These are phyloP conservation scores for Pollenia amentaria DNA, from an alignment of 2,888 invertebrate genomes.

Conservation along the genomic window DNA sequence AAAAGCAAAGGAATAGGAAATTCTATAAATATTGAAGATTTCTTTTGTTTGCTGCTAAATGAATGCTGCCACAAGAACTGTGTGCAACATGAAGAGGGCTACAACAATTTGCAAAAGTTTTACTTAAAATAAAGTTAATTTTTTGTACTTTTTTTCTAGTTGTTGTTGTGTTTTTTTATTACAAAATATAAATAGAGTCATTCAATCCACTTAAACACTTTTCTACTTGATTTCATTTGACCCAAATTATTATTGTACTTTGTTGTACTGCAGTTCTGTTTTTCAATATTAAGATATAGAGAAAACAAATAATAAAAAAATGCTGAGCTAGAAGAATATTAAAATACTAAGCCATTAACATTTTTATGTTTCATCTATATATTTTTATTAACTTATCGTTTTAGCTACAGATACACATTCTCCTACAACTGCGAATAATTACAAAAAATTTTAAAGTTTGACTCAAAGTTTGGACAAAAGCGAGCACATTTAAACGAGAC, in stretches of 20 bases:
- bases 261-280: constrained; percentile 31
- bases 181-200: constrained; percentile 34
- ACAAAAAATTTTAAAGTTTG: no score
- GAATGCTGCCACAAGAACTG: constrained; percentile 6
- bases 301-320: constrained; percentile 18
- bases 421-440: no score
- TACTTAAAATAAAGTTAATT: constrained; percentile 59
- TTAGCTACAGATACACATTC: no score
- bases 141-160: constrained; percentile 25
- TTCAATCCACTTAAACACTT: constrained; percentile 58
- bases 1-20: constrained; percentile 27
- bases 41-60: not conserved
- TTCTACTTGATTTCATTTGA: constrained; percentile 70
- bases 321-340: not conserved
- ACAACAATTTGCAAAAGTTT: constrained; percentile 24
- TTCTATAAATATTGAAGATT: constrained; percentile 41
- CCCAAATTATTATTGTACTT: constrained; percentile 61
- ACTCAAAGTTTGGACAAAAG: no score
- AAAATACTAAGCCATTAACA: constrained; percentile 6
- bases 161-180: constrained; percentile 51
- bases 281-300: constrained; percentile 14
- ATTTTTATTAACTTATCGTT: no score
- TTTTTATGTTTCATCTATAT: not conserved
- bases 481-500: no score
- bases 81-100: not conserved